A percentile compares a stretch with the other conserved stretches of the same genome.
phyloP scores from a whole-genome alignment of 2,888 invertebrate species.

The Cremastinae sp. region DNA sequence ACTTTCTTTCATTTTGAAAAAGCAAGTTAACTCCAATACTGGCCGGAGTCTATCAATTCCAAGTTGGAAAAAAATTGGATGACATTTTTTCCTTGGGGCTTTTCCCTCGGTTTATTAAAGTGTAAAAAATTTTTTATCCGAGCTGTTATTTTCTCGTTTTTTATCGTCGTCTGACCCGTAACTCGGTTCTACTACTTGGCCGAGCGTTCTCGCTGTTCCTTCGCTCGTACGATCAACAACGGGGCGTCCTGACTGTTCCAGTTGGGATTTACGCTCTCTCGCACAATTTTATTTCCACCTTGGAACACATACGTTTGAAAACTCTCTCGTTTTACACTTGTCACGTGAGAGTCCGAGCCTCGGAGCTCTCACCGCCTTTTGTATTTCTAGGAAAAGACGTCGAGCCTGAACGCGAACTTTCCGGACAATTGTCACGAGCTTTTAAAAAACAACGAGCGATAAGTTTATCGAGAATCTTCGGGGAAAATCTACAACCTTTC shows the following conservation, averaged over 20 bases:
- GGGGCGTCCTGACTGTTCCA: slow-evolving; percentile 8
- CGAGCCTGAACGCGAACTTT: slow-evolving; percentile 5
- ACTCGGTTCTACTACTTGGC: slow-evolving; percentile 37
- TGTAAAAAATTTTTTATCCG: background rate
- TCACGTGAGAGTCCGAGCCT: background rate
- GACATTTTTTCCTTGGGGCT: too few species aligned
- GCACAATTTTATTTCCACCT: slow-evolving; percentile 20
- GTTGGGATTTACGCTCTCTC: slow-evolving; percentile 11
- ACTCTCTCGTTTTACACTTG: background rate
- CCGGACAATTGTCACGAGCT: slow-evolving; percentile 34
- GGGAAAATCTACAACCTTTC: too few species aligned
- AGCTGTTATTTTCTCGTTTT: background rate
- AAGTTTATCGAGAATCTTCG: background rate
- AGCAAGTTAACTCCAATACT: too few species aligned
- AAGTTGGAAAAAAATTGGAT: too few species aligned
- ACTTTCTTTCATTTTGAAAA: too few species aligned
- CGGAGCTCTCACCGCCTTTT: background rate
- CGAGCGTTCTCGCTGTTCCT: slow-evolving; percentile 7
- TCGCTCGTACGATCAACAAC: slow-evolving; percentile 19
- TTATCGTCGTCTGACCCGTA: slow-evolving; percentile 27
- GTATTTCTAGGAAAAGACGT: background rate
- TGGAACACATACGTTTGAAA: background rate
- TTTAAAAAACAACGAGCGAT: slow-evolving; percentile 3
- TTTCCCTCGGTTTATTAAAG: too few species aligned
- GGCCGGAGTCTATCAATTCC: too few species aligned